Percentiles rank a stretch among this genome's conserved stretches.
Conservation (phyloP, 2,888 invertebrate genomes). For the Microchrysa polita region DNA sequence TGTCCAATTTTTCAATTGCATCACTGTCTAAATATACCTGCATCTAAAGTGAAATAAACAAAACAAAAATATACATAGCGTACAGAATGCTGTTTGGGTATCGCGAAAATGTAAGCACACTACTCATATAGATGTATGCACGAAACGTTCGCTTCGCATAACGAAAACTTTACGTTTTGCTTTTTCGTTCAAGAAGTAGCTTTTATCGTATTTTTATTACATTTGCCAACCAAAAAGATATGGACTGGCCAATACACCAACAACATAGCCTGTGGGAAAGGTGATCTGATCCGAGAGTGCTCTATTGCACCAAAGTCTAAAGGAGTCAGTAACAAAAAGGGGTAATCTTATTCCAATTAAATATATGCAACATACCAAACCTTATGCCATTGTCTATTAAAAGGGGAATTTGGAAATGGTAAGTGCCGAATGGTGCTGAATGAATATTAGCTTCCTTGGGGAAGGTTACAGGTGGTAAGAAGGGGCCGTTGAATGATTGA, state of each 20-base stretch:
- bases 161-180: constrained; percentile 29
- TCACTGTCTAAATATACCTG: neutral
- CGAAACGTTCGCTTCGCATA: too few relatives aligned
- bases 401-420: too few relatives aligned
- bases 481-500: too few relatives aligned
- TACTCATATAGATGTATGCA: too few relatives aligned
- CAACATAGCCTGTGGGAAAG: neutral
- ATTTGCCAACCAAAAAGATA: constrained; percentile 30
- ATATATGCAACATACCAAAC: too few relatives aligned
- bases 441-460: too few relatives aligned
- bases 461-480: too few relatives aligned
- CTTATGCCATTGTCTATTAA: too few relatives aligned
- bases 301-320: neutral
- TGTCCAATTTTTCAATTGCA: neutral
- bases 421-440: too few relatives aligned
- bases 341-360: too few relatives aligned
- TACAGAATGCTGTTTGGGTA: neutral
- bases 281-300: neutral
- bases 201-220: constrained; percentile 22
- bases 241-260: neutral
- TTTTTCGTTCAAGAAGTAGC: constrained; percentile 3
- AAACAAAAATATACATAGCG: constrained; percentile 17
- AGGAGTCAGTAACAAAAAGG: too few relatives aligned
- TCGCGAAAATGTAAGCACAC: neutral
- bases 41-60: neutral